These are phyloP conservation scores for Monopis laevigella DNA, from an alignment of 2,888 invertebrate genomes.

Conservation along the genomic window DNA sequence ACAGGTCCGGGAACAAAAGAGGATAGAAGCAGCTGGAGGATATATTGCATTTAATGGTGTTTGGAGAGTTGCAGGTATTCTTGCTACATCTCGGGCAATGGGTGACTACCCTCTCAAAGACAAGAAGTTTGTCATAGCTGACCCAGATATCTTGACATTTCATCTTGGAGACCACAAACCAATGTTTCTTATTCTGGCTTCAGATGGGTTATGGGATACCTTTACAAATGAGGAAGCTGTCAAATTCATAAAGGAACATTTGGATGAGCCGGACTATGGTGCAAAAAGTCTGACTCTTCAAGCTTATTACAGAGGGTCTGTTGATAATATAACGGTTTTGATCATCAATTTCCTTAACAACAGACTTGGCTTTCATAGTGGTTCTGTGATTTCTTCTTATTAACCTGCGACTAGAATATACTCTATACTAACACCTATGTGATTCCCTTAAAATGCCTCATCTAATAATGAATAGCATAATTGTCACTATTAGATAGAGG, in stretches of 20 bases:
- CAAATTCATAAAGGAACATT: conserved; percentile 83
- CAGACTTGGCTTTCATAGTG: no score
- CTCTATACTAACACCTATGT: no score
- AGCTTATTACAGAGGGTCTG: conserved; percentile 90
- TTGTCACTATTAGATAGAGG: no score
- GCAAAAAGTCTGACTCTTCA: conserved; percentile 92
- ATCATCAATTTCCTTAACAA: conserved; percentile 89
- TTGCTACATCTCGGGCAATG: conserved; percentile 93
- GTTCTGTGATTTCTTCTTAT: no score
- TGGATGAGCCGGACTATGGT: conserved; percentile 87
- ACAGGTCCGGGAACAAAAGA: conserved; percentile 85
- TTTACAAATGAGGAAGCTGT: conserved; percentile 95
- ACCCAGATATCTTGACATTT: conserved; percentile 94
- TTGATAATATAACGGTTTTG: conserved; percentile 95
- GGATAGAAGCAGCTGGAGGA: conserved; percentile 95
- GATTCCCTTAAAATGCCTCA: no score
- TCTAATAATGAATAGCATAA: no score
- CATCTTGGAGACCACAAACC: conserved; percentile 87
- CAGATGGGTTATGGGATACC: conserved; percentile 97
- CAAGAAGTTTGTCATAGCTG: conserved; percentile 91
- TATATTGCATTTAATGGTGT: conserved; percentile 95
- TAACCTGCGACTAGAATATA: no score
- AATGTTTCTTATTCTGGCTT: conserved; percentile 90
- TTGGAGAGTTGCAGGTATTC: conserved; percentile 94
- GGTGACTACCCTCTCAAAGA: conserved; percentile 97